Evolutionary conservation across 2,888 invertebrate genomes (phyloP), one percentile per base, ranked within the genome.

Genomic region (Sinotaia quadrata): DNA sequence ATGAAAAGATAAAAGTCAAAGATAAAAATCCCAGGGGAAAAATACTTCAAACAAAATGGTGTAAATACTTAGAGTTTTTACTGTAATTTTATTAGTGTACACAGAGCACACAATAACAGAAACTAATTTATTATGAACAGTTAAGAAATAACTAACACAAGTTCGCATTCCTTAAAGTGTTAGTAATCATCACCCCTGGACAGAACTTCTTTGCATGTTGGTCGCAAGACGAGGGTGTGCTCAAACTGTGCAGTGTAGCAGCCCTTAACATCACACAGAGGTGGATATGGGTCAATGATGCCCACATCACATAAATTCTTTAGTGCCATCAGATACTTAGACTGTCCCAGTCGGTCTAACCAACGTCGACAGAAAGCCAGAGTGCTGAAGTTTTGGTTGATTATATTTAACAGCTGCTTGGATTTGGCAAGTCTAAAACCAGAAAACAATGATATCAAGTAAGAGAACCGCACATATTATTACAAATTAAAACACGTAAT

Each of bases 181-280:
- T 65, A 97, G 89, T 97, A 99, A 89, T 98, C 99, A 75, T 95
- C 94, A 36, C 99, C 99, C 73, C 98, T 93, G 33, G 97, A 97
- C 58, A 99, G 93, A 31, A 99, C 93, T 89, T 99, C 99, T 89
- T 99, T 99, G 91, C 98, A 98, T 0, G 97, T 98, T 51, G 99
- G 99, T 82, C 98, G 91, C 75, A 99, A 91, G 79, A 99, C 92
- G 83, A 99, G 94, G 4, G 99, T 99, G 89, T 99, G 99, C 88
- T 99, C 99, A 87, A 95, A 99, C 90, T 99, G 99, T 54, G 99
- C 99, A 0, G 99, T 99, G 90, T 98, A 99, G 88, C 95, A 96
- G 68, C 99, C 98, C 88, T 95, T 96, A 75, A 94, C 92, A 90
- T 99, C 99, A 87, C 98, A 98, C 65, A 99, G 91, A 10, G 99